phyloP scores from a whole-genome alignment of 2,797 vertebrate genomes.

The Periparus ater region DNA sequence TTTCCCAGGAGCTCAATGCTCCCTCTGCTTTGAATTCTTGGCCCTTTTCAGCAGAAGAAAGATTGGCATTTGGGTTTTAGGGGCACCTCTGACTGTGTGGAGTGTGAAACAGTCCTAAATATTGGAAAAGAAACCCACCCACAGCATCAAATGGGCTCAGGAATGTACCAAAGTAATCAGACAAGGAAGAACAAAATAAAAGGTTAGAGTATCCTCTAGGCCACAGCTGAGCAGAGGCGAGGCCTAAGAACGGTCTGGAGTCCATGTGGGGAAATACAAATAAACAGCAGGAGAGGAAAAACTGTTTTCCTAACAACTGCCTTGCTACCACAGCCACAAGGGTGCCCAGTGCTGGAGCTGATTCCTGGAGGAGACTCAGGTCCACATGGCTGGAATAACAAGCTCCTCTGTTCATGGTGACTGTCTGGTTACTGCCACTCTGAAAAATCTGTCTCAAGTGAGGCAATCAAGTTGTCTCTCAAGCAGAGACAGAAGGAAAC shows the following conservation, averaged over 20 bases:
- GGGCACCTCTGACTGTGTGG: background rate
- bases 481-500: background rate
- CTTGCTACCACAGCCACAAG: background rate
- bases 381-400: background rate
- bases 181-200: background rate
- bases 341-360: background rate
- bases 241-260: background rate
- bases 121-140: background rate
- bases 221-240: background rate
- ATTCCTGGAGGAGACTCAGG: background rate
- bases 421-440: background rate
- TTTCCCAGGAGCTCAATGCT: background rate
- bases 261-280: background rate
- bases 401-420: background rate
- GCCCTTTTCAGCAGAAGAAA: background rate
- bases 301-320: background rate
- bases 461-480: background rate
- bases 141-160: background rate
- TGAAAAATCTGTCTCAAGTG: constrained; percentile 46
- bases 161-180: background rate
- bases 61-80: background rate
- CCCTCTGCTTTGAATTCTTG: background rate
- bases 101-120: background rate
- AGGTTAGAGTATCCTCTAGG: background rate
- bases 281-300: background rate